Conservation (phyloP, 2,797 vertebrate genomes). For the Sciaenops ocellatus region DNA sequence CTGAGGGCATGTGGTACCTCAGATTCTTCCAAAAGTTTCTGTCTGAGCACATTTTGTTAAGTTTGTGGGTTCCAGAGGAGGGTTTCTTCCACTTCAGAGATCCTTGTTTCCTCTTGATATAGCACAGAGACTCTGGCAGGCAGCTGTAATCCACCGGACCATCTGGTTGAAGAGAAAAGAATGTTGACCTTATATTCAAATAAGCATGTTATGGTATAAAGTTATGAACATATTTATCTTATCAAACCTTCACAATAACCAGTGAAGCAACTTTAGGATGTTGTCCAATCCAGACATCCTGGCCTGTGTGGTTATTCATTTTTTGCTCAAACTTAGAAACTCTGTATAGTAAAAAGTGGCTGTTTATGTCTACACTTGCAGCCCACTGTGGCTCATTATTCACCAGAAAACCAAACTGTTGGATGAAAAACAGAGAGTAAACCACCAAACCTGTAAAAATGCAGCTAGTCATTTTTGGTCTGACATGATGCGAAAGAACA, state of each 20-base stretch:
- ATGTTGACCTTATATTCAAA: not conserved
- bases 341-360: too few species aligned
- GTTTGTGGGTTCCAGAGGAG: slow-evolving; percentile 61
- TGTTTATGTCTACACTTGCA: too few species aligned
- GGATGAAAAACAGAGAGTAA: too few species aligned
- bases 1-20: slow-evolving; percentile 89
- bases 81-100: slow-evolving; percentile 84
- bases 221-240: too few species aligned
- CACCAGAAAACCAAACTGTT: too few species aligned
- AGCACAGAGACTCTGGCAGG: slow-evolving; percentile 91
- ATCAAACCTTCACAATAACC: not conserved
- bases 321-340: too few species aligned
- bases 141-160: slow-evolving; percentile 86
- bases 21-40: slow-evolving; percentile 93
- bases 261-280: not conserved
- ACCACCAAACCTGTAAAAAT: too few species aligned
- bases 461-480: too few species aligned
- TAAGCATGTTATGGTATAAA: too few species aligned
- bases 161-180: slow-evolving; percentile 67
- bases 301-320: too few species aligned
- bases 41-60: slow-evolving; percentile 41
- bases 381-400: too few species aligned
- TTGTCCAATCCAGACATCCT: too few species aligned
- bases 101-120: slow-evolving; percentile 89
- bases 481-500: not conserved